A percentile compares a stretch with the other conserved stretches of the same genome.
These are phyloP conservation scores for Helobdella robusta DNA, from an alignment of 2,888 invertebrate genomes.

Conservation along the genomic window DNA sequence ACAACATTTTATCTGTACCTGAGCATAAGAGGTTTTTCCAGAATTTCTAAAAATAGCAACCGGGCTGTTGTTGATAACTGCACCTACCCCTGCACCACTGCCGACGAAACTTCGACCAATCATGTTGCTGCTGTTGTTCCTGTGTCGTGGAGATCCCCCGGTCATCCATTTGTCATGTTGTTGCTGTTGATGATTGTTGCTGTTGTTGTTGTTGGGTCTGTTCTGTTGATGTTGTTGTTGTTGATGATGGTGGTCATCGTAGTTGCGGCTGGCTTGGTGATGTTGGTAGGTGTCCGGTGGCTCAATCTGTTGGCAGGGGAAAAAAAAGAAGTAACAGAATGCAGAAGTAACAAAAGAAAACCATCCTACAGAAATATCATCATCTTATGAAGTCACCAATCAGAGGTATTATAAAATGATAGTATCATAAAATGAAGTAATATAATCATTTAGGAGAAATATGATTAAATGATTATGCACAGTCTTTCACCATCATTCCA, in stretches of 20 bases:
- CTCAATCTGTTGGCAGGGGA: slow-evolving; percentile 14
- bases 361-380: too few species aligned
- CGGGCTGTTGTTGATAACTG: slow-evolving; percentile 9
- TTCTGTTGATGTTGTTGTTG: not conserved
- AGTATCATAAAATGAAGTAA: too few species aligned
- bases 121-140: not conserved
- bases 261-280: too few species aligned
- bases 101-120: not conserved
- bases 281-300: slow-evolving; percentile 22
- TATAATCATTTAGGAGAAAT: too few species aligned
- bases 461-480: too few species aligned
- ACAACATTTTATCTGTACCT: too few species aligned
- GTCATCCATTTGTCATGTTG: not conserved
- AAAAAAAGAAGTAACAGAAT: too few species aligned
- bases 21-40: slow-evolving; percentile 14
- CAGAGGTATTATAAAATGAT: too few species aligned
- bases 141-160: not conserved
- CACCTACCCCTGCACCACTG: too few species aligned
- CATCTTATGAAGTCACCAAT: too few species aligned
- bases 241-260: not conserved
- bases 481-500: too few species aligned
- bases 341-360: too few species aligned
- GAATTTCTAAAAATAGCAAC: slow-evolving; percentile 18
- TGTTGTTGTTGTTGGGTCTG: not conserved
- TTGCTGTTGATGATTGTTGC: not conserved